phyloP scores from a whole-genome alignment of 2,888 invertebrate species.

The Acronicta aceris region DNA sequence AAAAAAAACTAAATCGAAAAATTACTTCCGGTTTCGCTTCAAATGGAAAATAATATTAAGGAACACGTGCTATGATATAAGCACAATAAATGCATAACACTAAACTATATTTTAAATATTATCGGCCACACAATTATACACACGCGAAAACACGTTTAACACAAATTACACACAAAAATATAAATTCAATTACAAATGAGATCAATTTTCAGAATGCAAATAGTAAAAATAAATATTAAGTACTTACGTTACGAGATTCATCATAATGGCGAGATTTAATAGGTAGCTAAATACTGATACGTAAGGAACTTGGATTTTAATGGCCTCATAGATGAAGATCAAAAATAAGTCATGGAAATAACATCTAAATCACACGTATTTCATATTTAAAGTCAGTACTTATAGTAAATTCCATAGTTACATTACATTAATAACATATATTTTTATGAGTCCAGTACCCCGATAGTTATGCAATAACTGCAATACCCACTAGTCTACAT shows the following conservation, averaged over 20 bases:
- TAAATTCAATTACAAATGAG: constrained; percentile 62
- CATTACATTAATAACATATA: constrained; percentile 51
- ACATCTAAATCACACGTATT: constrained; percentile 41
- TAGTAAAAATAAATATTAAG: constrained; percentile 62
- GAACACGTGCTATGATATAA: constrained; percentile 36
- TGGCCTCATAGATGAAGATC: constrained; percentile 61
- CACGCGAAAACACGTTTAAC: constrained; percentile 49
- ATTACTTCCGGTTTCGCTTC: constrained; percentile 23
- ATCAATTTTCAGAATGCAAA: constrained; percentile 66
- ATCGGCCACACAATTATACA: constrained; percentile 58
- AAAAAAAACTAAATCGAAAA: constrained; percentile 27
- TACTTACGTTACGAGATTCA: constrained; percentile 73
- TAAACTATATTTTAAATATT: constrained; percentile 43
- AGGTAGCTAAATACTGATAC: constrained; percentile 74
- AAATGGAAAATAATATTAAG: constrained; percentile 25
- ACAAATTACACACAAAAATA: constrained; percentile 50
- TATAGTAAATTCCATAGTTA: constrained; percentile 63
- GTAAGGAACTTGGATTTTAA: constrained; percentile 74
- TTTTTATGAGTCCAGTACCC: constrained; percentile 41
- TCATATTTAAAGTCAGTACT: constrained; percentile 45
- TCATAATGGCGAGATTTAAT: constrained; percentile 72
- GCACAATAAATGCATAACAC: constrained; percentile 54
- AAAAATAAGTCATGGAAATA: constrained; percentile 54
- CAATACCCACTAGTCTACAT: constrained; percentile 18
- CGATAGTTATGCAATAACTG: constrained; percentile 14